phyloP scores from a whole-genome alignment of 2,888 invertebrate species.

The Selenia dentaria region DNA sequence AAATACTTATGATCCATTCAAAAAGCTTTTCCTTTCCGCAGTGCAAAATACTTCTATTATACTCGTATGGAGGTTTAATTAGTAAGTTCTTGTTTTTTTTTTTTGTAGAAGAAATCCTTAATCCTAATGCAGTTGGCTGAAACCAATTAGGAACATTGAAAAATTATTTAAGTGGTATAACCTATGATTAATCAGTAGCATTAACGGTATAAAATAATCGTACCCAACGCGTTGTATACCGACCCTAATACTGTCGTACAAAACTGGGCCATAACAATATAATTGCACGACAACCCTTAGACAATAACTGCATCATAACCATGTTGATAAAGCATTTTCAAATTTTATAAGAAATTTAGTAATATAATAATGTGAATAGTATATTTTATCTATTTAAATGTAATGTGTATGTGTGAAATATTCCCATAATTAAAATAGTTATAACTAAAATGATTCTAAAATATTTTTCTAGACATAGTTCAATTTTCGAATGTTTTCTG shows the following conservation, averaged over 20 bases:
- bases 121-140: no score
- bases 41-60: no score
- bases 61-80: no score
- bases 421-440: conserved; percentile 25
- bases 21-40: no score
- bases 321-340: conserved; percentile 44
- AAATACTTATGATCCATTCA: no score
- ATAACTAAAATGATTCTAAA: conserved; percentile 20
- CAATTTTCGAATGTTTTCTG: conserved; percentile 25
- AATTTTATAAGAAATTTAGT: conserved; percentile 44
- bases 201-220: no score
- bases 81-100: no score
- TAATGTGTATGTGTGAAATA: conserved; percentile 13
- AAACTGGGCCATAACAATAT: conserved; percentile 7
- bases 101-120: no score
- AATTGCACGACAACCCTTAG: conserved; percentile 18
- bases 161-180: no score
- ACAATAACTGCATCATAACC: conserved; percentile 35
- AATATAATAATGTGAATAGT: conserved; percentile 8
- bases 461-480: conserved; percentile 31
- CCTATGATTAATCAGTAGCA: no score
- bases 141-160: no score
- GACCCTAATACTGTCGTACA: background rate
- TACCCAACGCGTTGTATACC: no score
- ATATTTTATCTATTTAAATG: conserved; percentile 3